A percentile compares a stretch with the other conserved stretches of the same genome.
Evolutionary conservation across 2,888 invertebrate genomes (phyloP).

Genomic region (Cephus runcator): DNA sequence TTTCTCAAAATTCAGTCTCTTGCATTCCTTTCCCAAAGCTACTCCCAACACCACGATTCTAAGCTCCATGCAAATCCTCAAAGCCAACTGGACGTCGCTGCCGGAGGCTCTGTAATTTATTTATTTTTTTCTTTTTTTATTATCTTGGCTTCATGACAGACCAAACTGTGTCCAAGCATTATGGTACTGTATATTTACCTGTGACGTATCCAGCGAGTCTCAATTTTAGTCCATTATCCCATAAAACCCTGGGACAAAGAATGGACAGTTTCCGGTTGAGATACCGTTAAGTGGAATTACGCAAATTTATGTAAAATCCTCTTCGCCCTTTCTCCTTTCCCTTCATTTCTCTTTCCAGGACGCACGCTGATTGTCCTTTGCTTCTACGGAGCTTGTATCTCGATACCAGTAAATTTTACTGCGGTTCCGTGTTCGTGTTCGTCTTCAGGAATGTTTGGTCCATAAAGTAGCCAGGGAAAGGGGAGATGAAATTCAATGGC

Average conservation of each 20-base stretch:
- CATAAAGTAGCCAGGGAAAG: neutral
- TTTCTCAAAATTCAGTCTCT: neutral
- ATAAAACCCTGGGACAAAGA: neutral
- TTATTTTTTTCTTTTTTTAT: neutral
- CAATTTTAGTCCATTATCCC: neutral
- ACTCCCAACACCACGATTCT: neutral
- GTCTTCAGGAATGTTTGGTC: neutral
- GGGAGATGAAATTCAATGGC: neutral
- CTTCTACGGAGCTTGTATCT: neutral
- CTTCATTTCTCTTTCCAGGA: neutral
- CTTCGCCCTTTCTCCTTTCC: too few relatives aligned
- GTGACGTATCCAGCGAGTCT: neutral
- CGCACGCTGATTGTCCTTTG: neutral
- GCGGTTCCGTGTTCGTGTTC: neutral
- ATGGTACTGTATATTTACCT: neutral
- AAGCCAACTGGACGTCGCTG: neutral
- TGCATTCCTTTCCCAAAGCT: neutral
- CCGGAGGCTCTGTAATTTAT: neutral
- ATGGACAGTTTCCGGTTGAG: neutral
- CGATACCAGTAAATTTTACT: neutral
- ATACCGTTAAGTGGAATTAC: neutral
- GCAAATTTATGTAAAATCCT: neutral
- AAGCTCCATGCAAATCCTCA: neutral
- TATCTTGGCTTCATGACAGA: neutral
- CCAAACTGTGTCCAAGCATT: neutral